phyloP scores from a whole-genome alignment of 2,797 vertebrate species.

The Spinus olivaceus region DNA sequence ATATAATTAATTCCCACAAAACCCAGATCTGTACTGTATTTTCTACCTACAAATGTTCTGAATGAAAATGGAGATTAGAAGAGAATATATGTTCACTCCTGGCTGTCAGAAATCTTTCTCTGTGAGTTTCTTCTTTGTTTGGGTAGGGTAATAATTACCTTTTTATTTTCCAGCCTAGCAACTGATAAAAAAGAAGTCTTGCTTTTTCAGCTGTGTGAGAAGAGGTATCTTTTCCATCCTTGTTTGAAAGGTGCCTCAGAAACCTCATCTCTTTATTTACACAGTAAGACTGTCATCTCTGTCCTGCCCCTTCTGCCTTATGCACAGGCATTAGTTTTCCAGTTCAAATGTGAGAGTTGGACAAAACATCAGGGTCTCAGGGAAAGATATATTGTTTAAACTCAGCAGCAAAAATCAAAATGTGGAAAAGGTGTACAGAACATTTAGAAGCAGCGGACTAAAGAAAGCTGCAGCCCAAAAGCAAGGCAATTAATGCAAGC shows the following conservation, averaged over 20 bases:
- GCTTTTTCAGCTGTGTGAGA: background rate
- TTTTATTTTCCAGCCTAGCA: background rate
- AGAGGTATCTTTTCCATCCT: background rate
- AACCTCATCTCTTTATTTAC: background rate
- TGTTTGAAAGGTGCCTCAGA: background rate
- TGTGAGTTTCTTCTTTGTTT: background rate
- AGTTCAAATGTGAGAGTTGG: background rate
- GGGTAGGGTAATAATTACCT: background rate
- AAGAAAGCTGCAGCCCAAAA: background rate
- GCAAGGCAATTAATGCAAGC: background rate
- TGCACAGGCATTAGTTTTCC: background rate
- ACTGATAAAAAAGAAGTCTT: background rate
- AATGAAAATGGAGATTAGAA: background rate
- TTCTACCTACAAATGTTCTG: background rate
- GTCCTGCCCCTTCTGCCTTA: background rate
- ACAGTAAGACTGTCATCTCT: background rate
- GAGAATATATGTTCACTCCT: background rate
- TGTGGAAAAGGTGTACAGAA: background rate
- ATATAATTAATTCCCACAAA: background rate
- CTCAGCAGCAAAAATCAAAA: background rate
- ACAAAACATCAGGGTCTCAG: background rate
- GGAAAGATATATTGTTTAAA: background rate
- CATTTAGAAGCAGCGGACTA: background rate
- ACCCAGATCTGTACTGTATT: background rate
- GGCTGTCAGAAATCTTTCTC: background rate